Conservation (phyloP, 1,140 invertebrate species). For the Nomia melanderi region DNA sequence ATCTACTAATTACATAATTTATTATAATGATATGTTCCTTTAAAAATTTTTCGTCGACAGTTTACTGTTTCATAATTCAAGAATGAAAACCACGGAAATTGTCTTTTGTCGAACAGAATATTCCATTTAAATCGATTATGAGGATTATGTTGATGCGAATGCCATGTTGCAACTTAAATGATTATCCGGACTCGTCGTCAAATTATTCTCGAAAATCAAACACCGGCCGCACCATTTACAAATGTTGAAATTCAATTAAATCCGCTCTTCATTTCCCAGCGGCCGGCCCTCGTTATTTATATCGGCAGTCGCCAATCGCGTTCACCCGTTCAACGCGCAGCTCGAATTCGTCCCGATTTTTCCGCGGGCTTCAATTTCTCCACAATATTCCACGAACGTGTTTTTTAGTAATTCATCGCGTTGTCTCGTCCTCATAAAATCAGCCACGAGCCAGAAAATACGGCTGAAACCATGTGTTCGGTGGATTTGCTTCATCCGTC, state of each 20-base stretch:
- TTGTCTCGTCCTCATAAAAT: not conserved
- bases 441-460: not conserved
- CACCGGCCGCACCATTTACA: not conserved
- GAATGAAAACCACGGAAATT: no score
- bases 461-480: not conserved
- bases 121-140: not conserved
- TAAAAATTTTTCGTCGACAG: no score
- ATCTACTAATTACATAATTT: no score
- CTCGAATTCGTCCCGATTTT: not conserved
- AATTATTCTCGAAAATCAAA: not conserved
- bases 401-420: constrained; percentile 14
- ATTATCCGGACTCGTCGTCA: not conserved
- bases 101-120: not conserved
- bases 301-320: no score
- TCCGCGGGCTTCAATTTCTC: no score
- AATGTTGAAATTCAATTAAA: no score
- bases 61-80: no score
- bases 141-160: not conserved
- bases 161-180: not conserved
- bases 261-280: no score
- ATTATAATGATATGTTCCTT: no score
- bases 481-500: constrained; percentile 6
- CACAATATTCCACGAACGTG: not conserved
- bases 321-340: not conserved
- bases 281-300: no score